phyloP scores from a whole-genome alignment of 2,888 invertebrate species.

The Fabriciana adippe region DNA sequence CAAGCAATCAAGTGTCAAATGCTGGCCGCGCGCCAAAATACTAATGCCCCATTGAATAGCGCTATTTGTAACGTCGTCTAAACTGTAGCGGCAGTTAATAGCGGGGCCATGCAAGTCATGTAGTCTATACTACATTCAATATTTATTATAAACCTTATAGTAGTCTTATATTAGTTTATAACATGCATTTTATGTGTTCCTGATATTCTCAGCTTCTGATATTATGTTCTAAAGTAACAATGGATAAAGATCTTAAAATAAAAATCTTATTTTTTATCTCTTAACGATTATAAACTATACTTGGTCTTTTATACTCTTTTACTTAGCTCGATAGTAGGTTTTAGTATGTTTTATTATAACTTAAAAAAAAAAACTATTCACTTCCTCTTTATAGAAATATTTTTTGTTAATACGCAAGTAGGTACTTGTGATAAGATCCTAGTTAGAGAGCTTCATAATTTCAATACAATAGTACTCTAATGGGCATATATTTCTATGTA shows the following conservation, averaged over 20 bases:
- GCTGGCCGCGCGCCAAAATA: conserved; percentile 72
- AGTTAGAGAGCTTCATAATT: background rate
- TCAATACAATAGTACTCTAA: background rate
- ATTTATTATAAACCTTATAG: background rate
- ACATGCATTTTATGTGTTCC: too few relatives aligned
- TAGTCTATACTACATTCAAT: background rate
- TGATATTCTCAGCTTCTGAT: too few relatives aligned
- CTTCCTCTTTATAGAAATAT: conserved; percentile 5
- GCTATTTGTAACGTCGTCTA: conserved; percentile 67
- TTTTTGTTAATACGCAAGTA: conserved; percentile 9
- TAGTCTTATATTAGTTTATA: background rate
- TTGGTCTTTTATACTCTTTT: too few relatives aligned
- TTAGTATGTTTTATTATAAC: too few relatives aligned
- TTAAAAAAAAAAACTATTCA: background rate
- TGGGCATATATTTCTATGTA: too few relatives aligned
- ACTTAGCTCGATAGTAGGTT: too few relatives aligned
- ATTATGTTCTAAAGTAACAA: too few relatives aligned
- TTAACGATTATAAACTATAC: too few relatives aligned
- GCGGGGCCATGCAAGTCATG: conserved; percentile 13
- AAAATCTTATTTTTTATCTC: too few relatives aligned
- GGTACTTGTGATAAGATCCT: conserved; percentile 4
- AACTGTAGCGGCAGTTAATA: conserved; percentile 26
- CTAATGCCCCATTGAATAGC: conserved; percentile 80
- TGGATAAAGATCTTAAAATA: too few relatives aligned
- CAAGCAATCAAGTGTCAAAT: conserved; percentile 64